Conservation (phyloP, 2,797 vertebrate species). For the Eremophila alpestris region DNA sequence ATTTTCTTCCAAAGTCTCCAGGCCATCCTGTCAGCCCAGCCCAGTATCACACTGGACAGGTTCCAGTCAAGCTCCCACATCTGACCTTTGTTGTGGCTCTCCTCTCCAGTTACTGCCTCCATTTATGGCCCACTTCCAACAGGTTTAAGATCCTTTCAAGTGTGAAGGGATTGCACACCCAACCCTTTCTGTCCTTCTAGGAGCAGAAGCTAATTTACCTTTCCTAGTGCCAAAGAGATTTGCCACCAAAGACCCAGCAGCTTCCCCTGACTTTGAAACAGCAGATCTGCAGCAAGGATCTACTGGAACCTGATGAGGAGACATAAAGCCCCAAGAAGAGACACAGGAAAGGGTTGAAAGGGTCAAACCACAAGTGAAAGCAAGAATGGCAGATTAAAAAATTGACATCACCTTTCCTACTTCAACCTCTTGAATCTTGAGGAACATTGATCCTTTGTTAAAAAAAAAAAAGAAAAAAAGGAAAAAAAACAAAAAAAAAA, state of each 20-base stretch:
- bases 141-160: not conserved
- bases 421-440: not conserved
- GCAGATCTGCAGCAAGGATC: not conserved
- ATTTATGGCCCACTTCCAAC: not conserved
- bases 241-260: not conserved
- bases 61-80: not conserved
- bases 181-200: not conserved
- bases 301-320: not conserved
- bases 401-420: not conserved
- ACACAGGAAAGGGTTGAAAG: not conserved
- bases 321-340: not conserved
- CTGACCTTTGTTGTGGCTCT: not conserved
- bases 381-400: not conserved
- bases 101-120: not conserved
- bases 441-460: not conserved
- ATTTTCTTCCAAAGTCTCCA: not conserved
- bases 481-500: not conserved
- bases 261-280: not conserved
- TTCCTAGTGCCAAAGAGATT: not conserved
- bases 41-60: not conserved
- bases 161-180: not conserved
- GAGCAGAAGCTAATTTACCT: not conserved
- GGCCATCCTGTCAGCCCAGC: not conserved
- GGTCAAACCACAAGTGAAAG: not conserved
- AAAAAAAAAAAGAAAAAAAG: not conserved